phyloP scores from a whole-genome alignment of 2,888 invertebrate genomes.

The Eilema caniola region DNA sequence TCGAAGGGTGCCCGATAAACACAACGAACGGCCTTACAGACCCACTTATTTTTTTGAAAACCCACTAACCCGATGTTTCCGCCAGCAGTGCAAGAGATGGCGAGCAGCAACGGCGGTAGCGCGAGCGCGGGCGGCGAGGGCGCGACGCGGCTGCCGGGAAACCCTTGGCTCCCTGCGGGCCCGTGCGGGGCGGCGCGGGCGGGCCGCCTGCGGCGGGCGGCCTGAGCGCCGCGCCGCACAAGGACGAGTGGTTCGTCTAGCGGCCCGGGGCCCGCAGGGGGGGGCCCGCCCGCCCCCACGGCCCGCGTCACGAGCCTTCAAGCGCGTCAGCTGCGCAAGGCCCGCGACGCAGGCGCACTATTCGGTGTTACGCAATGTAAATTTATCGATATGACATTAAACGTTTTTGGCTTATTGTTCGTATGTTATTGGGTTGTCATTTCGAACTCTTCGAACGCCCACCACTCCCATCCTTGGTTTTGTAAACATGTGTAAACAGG shows the following conservation, averaged over 20 bases:
- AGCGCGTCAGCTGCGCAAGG: neutral
- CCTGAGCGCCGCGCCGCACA: slow-evolving; percentile 93
- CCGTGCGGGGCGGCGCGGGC: slow-evolving; percentile 91
- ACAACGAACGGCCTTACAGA: too few relatives aligned
- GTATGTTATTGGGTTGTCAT: slow-evolving; percentile 79
- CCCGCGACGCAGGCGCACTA: slow-evolving; percentile 30
- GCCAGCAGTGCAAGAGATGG: slow-evolving; percentile 91
- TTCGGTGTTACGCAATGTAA: slow-evolving; percentile 85
- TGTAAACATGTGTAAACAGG: slow-evolving; percentile 46
- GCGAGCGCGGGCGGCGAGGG: slow-evolving; percentile 84
- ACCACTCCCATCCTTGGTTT: slow-evolving; percentile 44
- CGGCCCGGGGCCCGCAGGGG: slow-evolving; percentile 70
- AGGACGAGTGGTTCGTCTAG: slow-evolving; percentile 92
- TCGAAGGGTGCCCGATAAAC: too few relatives aligned
- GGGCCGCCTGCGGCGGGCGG: slow-evolving; percentile 98
- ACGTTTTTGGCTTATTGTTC: slow-evolving; percentile 86
- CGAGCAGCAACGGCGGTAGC: slow-evolving; percentile 87
- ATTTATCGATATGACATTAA: slow-evolving; percentile 86
- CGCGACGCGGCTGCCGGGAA: slow-evolving; percentile 91
- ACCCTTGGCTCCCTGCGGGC: slow-evolving; percentile 98
- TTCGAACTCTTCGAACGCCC: slow-evolving; percentile 50
- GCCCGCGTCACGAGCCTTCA: slow-evolving; percentile 27
- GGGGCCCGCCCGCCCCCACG: slow-evolving; percentile 49
- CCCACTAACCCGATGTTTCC: neutral
- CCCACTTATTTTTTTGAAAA: neutral